Base-by-base conservation (phyloP, 2,113 vertebrate genomes). In the Progne subis region DNA sequence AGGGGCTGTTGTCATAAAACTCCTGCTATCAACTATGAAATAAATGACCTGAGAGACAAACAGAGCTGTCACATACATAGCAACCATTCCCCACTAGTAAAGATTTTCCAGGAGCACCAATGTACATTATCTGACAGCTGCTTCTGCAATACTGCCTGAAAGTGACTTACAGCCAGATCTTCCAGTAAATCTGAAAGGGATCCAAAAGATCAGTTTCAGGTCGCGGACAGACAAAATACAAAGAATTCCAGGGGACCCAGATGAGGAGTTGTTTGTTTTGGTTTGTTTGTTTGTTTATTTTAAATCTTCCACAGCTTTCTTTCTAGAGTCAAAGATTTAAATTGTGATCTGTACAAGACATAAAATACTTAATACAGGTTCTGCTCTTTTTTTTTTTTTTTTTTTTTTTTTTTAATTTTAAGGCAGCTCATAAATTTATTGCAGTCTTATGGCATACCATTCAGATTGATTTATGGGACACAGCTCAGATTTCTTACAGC, bases 381-480 rank as follows among this genome's bases (percentile, higher is more conserved):
- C 65, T 78, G 31, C 3, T 37, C 18, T 39, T 43, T 43, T 39
- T 37, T 49, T 43, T 28, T 39, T 50, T 44, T 44, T 39, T 43
- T 49, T 39, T 34, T 49, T 43, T 28, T 20, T 55, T 18, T 49
- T 77, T 46, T 82, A 21, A 43, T 93, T 91, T 71, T 52, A 94
- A 91, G 87, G 57, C 41, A 94, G 49, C 47, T 86, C 41, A 69
- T 90, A 86, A 82, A 96, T 97, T 91, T 71, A 85, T 95, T 85
- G 79, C 69, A 81, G 57, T 95, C 94, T 92, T 94, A 88, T 57
- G 37, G 88, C 56, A 78, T 71, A 95, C 24, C 49, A 88, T 94
- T 97, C 93, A 90, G 72, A 95, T 91, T 96, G 96, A 97, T 88
- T 96, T 94, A 96, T 88, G 82, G 46, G 68, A 31, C 43, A 65